Percentiles rank a stretch among this genome's conserved stretches.
phyloP scores from a whole-genome alignment of 1,140 invertebrate species.

The Pristionchus pacificus region DNA sequence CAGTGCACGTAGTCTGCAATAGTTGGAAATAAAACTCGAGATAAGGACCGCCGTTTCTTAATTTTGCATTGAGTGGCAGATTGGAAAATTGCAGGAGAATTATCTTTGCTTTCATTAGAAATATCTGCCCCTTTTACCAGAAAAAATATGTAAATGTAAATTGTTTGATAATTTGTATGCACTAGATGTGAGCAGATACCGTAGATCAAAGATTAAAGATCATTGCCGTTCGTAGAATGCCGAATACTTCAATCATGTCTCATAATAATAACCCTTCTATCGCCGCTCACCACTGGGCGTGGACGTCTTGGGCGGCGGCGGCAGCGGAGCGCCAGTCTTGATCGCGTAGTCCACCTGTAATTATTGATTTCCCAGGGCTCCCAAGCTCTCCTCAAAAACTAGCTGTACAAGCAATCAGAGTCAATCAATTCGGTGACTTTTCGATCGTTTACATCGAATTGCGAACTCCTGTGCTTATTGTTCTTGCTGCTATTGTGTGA shows the following conservation, averaged over 20 bases:
- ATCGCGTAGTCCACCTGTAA: slow-evolving; percentile 72
- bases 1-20: slow-evolving; percentile 81
- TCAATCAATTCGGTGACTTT: too few species aligned
- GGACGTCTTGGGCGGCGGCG: slow-evolving; percentile 69
- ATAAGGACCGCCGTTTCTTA: too few species aligned
- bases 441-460: too few species aligned
- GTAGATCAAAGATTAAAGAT: neutral
- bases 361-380: neutral
- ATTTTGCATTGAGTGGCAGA: too few species aligned
- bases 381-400: too few species aligned
- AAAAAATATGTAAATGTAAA: too few species aligned
- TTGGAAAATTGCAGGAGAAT: too few species aligned
- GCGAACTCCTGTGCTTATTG: too few species aligned
- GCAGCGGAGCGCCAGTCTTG: slow-evolving; percentile 80
- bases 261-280: neutral
- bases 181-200: slow-evolving; percentile 6
- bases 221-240: neutral
- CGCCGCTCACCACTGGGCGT: slow-evolving; percentile 37
- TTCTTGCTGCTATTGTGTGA: too few species aligned
- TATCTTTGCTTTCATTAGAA: too few species aligned
- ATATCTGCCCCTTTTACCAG: neutral
- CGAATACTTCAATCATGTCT: neutral
- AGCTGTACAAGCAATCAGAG: too few species aligned
- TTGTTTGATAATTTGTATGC: neutral
- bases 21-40: too few species aligned